These are phyloP conservation scores for Eptesicus fuscus DNA, from an alignment of 2,113 vertebrate species.

Conservation along the genomic window DNA sequence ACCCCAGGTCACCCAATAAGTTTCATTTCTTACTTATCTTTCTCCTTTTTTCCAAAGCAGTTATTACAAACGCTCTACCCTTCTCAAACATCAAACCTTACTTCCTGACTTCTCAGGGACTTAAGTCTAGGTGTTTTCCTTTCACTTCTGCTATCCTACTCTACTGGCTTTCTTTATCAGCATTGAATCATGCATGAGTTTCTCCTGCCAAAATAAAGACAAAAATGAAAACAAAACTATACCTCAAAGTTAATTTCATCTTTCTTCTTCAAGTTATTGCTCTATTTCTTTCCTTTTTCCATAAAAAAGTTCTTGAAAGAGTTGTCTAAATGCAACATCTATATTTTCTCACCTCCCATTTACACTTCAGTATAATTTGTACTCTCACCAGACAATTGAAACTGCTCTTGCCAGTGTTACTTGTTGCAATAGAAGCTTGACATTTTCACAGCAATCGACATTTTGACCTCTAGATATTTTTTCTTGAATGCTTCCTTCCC, in stretches of 20 bases:
- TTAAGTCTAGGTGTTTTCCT: not conserved
- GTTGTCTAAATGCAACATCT: not conserved
- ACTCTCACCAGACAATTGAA: not conserved
- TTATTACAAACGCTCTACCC: not conserved
- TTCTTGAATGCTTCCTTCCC: conserved; percentile 29
- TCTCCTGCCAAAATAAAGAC: not conserved
- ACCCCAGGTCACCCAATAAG: not conserved
- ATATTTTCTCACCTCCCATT: not conserved
- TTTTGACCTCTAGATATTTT: conserved; percentile 44
- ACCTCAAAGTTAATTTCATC: not conserved
- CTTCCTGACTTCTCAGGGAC: not conserved
- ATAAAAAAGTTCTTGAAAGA: not conserved
- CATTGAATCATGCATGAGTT: not conserved
- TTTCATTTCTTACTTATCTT: not conserved
- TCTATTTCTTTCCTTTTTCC: not conserved
- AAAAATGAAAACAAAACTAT: conserved; percentile 15
- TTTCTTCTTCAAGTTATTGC: not conserved
- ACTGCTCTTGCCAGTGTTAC: not conserved
- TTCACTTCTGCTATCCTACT: not conserved
- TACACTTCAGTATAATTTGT: not conserved
- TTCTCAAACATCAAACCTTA: not conserved
- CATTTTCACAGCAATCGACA: conserved; percentile 30
- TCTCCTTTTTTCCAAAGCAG: not conserved
- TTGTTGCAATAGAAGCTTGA: conserved; percentile 8
- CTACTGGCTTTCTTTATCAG: not conserved